Evolutionary conservation across 2,113 vertebrate species (phyloP), one percentile per base, ranked within the genome.

Genomic region (Sylvietta virens): DNA sequence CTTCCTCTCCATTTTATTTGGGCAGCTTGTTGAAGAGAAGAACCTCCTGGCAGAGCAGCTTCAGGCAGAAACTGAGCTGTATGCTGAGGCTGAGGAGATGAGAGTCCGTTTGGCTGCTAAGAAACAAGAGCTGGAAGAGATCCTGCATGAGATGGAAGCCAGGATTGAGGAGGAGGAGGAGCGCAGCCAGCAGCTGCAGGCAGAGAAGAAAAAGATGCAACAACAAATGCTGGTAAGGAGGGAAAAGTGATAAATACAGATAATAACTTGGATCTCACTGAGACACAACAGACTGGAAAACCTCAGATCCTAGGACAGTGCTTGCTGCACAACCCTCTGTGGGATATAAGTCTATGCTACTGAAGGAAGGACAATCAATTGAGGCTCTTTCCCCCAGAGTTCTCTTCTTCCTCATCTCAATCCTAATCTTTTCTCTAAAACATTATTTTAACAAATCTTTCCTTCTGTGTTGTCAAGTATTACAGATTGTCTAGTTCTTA

Each of bases 101-200:
- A 97, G 99, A 71, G 98, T 99, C 33, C 98, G 99, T 6, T 97
- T 99, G 95, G 98, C 98, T 39, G 98, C 99, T 74, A 99, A 99
- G 97, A 99, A 98, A 96, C 98, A 99, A 97, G 99, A 99, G 97
- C 97, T 99, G 95, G 99, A 99, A 95, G 99, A 99, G 96, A 98
- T 99, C 89, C 97, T 99, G 73, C 99, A 99, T 1, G 99, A 99
- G 97, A 99, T 99, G 99, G 99, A 99, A 97, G 97, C 98, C 42
- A 98, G 99, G 45, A 97, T 99, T 86, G 99, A 99, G 96, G 99
- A 99, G 92, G 99, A 99, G 79, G 99, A 99, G 65, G 99, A 99
- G 21, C 98, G 98, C 8, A 95, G 98, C 93, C 98, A 98, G 77
- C 86, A 97, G 54, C 79, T 99, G 88, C 98, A 99, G 94, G 98